Base-by-base conservation (phyloP, 2,888 invertebrate genomes). In the Phengaris alcon region DNA sequence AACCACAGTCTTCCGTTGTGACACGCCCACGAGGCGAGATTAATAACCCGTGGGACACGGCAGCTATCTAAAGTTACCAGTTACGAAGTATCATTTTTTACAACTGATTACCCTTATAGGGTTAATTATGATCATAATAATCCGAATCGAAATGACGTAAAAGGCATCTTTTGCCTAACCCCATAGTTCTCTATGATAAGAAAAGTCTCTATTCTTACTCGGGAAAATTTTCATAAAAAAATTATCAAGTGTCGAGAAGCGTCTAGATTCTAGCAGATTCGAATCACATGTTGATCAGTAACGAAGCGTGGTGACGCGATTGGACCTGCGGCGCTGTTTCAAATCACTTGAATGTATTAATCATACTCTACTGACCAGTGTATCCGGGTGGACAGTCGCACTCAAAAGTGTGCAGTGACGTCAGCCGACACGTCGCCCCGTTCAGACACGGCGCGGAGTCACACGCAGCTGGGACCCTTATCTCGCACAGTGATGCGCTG, bases 401-500 rank as follows among this genome's bases (percentile, higher is more conserved):
- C 82, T 96, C 96, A 91, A 97, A 99, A 76, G 96, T 95, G 78
- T 96, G 94, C 75, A 99, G 93, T 68, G 97, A 96, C 81, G 95
- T 96, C 79, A 99, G 94, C 79, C 96, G 94, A 90, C 99, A 99
- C 70, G 97, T 97, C 68, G 98, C 99, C 73, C 97, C 97, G 87
- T 99, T 97, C 82, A 95, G 91, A 87, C 99, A 99, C 0, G 98
- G 99, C 77, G 96, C 95, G 46, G 96, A 95, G 88, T 98, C 97
- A 87, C 99, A 99, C 73, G 97, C 97, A 86, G 97, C 97, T 54
- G 96, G 96, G 80, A 98, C 96, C 75, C 96, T 95, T 81, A 98
- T 97, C 94, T 99, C 99, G 93, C 99, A 99, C 75, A 99, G 94
- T 12, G 97, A 97, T 8, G 98, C 98, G 75, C 96, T 96, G 93